Percentiles rank a stretch among this genome's conserved stretches.
phyloP scores from a whole-genome alignment of 2,113 vertebrate species.

The Oryzias curvinotus region DNA sequence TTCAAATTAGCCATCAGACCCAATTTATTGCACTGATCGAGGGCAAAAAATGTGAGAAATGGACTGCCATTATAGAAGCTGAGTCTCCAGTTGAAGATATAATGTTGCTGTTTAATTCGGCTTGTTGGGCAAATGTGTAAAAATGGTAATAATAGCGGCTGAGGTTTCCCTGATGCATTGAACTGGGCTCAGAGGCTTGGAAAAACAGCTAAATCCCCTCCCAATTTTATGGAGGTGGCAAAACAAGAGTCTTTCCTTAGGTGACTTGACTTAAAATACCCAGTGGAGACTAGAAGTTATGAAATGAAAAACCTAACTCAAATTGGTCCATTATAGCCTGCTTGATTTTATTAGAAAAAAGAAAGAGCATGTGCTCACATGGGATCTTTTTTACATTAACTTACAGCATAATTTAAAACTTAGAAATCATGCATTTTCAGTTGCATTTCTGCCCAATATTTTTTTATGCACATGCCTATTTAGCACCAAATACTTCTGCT shows the following conservation, averaged over 20 bases:
- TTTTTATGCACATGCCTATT: not conserved
- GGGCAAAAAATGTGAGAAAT: constrained; percentile 64
- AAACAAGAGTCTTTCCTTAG: constrained; percentile 51
- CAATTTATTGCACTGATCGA: constrained; percentile 76
- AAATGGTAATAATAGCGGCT: constrained; percentile 60
- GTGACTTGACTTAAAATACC: constrained; percentile 53
- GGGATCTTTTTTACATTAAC: no score
- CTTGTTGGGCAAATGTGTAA: constrained; percentile 61
- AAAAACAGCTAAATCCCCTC: constrained; percentile 62
- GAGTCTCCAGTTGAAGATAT: constrained; percentile 58
- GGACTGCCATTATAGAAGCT: constrained; percentile 45
- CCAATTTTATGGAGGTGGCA: constrained; percentile 57
- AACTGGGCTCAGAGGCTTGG: constrained; percentile 53
- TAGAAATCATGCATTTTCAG: not conserved
- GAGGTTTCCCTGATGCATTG: constrained; percentile 57
- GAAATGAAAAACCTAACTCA: constrained; percentile 31
- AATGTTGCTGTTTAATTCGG: constrained; percentile 64
- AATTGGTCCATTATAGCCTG: constrained; percentile 13
- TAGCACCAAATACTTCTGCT: constrained; percentile 18
- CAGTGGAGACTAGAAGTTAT: constrained; percentile 26
- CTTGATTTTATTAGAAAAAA: constrained; percentile 12
- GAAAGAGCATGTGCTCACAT: constrained; percentile 2
- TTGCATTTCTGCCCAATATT: not conserved
- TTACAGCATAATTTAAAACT: no score
- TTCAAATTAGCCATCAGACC: constrained; percentile 78